phyloP scores from a whole-genome alignment of 2,113 vertebrate genomes.

The Salvelinus namaycush region DNA sequence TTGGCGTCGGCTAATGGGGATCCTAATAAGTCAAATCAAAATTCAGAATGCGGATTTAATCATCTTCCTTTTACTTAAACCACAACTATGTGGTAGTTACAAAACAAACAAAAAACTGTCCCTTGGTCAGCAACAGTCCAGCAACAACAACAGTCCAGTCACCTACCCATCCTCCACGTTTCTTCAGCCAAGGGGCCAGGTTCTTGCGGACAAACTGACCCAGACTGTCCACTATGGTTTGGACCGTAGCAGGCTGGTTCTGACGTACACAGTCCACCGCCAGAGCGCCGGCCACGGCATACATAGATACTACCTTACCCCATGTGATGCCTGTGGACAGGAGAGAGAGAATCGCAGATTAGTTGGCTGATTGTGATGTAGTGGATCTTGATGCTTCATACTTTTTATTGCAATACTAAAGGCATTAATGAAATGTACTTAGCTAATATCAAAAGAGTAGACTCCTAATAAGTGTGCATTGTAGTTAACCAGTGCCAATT shows the following conservation, averaged over 20 bases:
- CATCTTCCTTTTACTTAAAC: no score
- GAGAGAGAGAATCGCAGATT: neutral
- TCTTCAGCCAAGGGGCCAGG: conserved; percentile 86
- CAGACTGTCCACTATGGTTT: conserved; percentile 88
- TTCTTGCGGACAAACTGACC: conserved; percentile 92
- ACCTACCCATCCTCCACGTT: conserved; percentile 93
- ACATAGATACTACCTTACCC: conserved; percentile 96
- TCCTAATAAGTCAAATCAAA: no score
- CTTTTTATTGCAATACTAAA: no score
- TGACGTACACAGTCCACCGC: conserved; percentile 91
- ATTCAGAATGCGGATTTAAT: no score
- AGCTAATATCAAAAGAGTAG: no score
- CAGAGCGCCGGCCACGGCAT: conserved; percentile 87
- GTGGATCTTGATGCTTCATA: neutral
- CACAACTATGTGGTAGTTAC: neutral
- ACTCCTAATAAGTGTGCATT: no score
- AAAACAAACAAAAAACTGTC: neutral
- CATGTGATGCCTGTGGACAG: conserved; percentile 85
- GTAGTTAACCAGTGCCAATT: no score
- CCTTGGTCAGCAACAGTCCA: neutral
- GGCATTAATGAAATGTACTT: no score
- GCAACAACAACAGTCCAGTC: no score
- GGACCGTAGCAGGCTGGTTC: conserved; percentile 82
- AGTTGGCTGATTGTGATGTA: neutral
- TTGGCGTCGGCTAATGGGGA: no score